Evolutionary conservation across 1,140 invertebrate species (phyloP), one percentile per base, ranked within the genome.

Genomic region (Thalassaphorura encarpata): DNA sequence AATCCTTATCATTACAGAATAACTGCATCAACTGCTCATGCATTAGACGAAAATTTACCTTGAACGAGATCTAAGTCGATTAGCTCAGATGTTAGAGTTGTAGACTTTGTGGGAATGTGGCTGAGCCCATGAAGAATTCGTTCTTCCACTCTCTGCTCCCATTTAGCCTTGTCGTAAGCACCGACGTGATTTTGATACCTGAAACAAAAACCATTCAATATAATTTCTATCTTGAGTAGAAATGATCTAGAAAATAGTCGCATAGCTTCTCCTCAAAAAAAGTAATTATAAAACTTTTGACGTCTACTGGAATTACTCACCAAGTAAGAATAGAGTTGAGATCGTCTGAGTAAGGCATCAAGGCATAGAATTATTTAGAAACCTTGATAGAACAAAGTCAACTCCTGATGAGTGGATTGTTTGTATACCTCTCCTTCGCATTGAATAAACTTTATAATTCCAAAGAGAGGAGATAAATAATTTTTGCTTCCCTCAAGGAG

Each of bases 131-230:
- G 80, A 66, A 90, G 77, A 63, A 95, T 84, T 64, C 87, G 78
- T 69, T 90, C 85, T 69, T 97, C 92, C 54, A 95, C 83, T 53
- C 86, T 90, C 66, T 85, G 88, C 71, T 97, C 92, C 91, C 91
- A 97, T 81, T 88, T 81, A 70, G 94, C 88, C 69, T 94, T 95
- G 73, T 96, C 92, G 74, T 95, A 95, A 26, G 85, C 87, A 67
- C 90, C 90, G 71, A 97, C 95, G 79, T 93, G 87, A 69, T 87
- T 87, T 70, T 91, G 87, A 76, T 91, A 91, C 84, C 86, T 87
- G 59, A 16, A 70, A 64, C 53, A 54, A 69, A 69, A 58, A 42
- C 50, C 27, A 21, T 47, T 42, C 23, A 13, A 18, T 13, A 23
- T 40, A 28, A 11, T 43, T 11, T 21, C 3, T n/a, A 29, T 8